Evolutionary conservation across 2,888 invertebrate species (phyloP).

Genomic region (Lycophotia porphyrea): DNA sequence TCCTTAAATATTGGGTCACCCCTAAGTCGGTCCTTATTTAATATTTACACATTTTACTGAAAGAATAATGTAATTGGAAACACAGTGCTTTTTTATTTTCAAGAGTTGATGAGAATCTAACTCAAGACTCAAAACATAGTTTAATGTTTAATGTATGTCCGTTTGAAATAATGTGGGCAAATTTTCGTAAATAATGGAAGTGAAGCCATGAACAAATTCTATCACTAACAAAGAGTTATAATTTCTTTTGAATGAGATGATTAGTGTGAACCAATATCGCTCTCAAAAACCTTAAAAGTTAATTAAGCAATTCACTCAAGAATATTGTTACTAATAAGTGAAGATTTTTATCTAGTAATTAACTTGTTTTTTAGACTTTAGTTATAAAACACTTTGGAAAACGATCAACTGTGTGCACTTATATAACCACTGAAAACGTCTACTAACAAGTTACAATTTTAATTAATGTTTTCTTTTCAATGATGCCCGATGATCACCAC

Average conservation of each 20-base stretch:
- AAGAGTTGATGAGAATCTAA: not conserved
- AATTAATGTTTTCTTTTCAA: constrained; percentile 26
- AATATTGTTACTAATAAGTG: constrained; percentile 7
- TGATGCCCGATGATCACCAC: too few species aligned
- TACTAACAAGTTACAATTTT: constrained; percentile 23
- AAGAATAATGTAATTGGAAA: not conserved
- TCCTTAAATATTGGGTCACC: constrained; percentile 3
- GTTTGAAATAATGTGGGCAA: not conserved
- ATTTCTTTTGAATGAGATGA: not conserved
- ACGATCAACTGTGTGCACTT: constrained; percentile 1
- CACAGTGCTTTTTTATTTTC: not conserved
- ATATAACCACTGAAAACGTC: constrained; percentile 10
- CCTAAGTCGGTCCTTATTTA: not conserved
- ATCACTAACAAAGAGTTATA: not conserved
- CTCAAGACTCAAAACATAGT: not conserved
- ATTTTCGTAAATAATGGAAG: too few species aligned
- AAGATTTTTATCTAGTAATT: constrained; percentile 29
- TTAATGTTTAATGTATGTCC: too few species aligned
- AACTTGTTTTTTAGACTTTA: constrained; percentile 30
- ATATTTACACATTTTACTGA: not conserved
- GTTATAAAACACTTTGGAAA: constrained; percentile 24
- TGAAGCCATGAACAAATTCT: too few species aligned
- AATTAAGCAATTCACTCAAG: constrained; percentile 21
- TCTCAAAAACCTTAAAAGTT: not conserved
- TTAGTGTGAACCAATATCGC: not conserved